Conservation (phyloP, 30 jellyfish, hydroid and myxozoan genomes). For the Turritopsis rubra region DNA sequence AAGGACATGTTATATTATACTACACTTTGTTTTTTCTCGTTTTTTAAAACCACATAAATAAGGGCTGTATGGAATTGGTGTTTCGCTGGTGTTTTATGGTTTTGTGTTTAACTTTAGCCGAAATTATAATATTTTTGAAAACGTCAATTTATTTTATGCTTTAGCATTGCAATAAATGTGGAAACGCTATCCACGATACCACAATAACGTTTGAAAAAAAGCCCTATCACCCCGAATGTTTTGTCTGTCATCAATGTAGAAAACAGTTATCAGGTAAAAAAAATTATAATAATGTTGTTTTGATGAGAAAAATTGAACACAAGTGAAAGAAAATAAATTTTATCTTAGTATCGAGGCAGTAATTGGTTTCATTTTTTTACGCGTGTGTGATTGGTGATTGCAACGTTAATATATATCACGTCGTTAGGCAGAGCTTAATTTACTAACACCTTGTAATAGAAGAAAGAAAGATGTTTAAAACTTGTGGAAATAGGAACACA, state of each 20-base stretch:
- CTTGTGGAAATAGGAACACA: neutral
- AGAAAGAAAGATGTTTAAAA: neutral
- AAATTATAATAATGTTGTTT: no score
- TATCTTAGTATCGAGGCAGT: neutral
- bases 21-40: no score
- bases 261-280: conserved; percentile 43
- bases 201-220: conserved; percentile 32
- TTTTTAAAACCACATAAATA: no score
- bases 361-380: neutral
- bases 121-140: neutral
- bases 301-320: no score
- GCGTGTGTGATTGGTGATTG: no score
- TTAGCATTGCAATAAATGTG: conserved; percentile 24
- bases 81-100: neutral
- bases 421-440: neutral
- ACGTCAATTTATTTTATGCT: no score
- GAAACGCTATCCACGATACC: conserved; percentile 27
- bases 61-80: no score
- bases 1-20: no score
- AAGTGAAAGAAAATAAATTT: no score
- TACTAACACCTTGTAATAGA: neutral
- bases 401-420: neutral
- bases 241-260: conserved; percentile 38
- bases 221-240: conserved; percentile 39
- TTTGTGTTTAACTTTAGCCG: neutral